Conservation (phyloP, 2,113 vertebrate genomes). For the Hyperoodon ampullatus region DNA sequence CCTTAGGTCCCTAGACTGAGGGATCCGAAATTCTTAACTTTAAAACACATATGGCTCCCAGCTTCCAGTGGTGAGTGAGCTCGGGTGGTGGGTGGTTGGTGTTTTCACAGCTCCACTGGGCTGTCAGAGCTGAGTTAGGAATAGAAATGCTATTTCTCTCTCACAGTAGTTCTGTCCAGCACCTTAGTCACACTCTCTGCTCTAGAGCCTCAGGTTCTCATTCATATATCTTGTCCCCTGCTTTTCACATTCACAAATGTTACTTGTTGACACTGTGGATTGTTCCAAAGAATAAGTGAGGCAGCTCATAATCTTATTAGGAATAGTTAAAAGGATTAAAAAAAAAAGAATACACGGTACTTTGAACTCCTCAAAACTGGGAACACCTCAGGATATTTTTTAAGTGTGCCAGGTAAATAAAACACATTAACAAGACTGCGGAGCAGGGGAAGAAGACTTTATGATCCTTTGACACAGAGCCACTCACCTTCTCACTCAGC, state of each 20-base stretch:
- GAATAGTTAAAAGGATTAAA: neutral
- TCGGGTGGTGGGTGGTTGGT: neutral
- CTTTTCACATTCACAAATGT: neutral
- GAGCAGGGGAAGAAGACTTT: neutral
- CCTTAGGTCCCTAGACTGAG: neutral
- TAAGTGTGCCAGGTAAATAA: neutral
- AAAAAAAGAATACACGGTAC: neutral
- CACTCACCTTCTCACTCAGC: neutral
- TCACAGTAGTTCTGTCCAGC: neutral
- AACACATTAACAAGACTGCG: neutral
- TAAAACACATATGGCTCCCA: neutral
- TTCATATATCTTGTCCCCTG: neutral
- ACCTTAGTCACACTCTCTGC: neutral
- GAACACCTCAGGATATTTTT: neutral
- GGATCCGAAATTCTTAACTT: neutral
- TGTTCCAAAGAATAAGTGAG: slow-evolving; percentile 10
- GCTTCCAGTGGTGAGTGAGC: neutral
- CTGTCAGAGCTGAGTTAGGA: neutral
- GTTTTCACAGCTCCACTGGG: neutral
- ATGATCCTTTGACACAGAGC: neutral
- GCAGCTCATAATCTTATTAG: neutral
- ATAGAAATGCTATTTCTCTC: accelerated
- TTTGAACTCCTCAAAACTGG: slow-evolving; percentile 33
- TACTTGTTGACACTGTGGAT: neutral
- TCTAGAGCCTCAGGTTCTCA: neutral